Evolutionary conservation across 1,140 invertebrate species (phyloP).

Genomic region (Zaprionus davidi): DNA sequence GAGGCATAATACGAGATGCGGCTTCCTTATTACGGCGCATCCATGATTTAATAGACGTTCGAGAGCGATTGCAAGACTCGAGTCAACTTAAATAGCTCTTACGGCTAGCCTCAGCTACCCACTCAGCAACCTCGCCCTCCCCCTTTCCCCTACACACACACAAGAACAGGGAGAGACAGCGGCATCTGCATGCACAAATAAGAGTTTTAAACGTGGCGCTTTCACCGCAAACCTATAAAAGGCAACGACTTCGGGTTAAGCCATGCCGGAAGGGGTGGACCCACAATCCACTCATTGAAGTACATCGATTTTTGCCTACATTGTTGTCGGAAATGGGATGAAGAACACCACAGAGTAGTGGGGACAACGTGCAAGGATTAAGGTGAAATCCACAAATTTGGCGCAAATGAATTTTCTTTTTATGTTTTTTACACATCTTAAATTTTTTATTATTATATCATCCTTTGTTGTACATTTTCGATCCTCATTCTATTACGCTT

Average conservation of each 20-base stretch:
- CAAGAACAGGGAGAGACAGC: conserved; percentile 11
- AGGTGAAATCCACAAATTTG: conserved; percentile 83
- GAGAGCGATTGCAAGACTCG: conserved; percentile 65
- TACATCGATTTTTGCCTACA: conserved; percentile 75
- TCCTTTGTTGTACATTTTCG: conserved; percentile 80
- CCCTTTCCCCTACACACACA: conserved; percentile 3
- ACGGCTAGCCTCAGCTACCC: conserved; percentile 19
- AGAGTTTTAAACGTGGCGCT: conserved; percentile 55
- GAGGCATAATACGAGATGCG: conserved; percentile 46
- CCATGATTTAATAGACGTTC: conserved; percentile 69
- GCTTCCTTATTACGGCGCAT: conserved; percentile 74
- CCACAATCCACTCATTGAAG: conserved; percentile 58
- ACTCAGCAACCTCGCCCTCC: not conserved
- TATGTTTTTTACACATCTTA: conserved; percentile 83
- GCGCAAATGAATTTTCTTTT: conserved; percentile 83
- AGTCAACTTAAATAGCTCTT: conserved; percentile 78
- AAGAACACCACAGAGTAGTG: not conserved
- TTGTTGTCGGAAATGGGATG: conserved; percentile 49
- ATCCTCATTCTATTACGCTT: conserved; percentile 81
- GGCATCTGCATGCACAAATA: conserved; percentile 40
- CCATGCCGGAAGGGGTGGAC: conserved; percentile 42
- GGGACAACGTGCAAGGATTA: conserved; percentile 60
- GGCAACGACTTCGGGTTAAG: conserved; percentile 50
- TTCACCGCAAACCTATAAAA: conserved; percentile 70
- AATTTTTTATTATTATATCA: conserved; percentile 83